phyloP scores from a whole-genome alignment of 2,888 invertebrate species.

The Drosophila greeni region DNA sequence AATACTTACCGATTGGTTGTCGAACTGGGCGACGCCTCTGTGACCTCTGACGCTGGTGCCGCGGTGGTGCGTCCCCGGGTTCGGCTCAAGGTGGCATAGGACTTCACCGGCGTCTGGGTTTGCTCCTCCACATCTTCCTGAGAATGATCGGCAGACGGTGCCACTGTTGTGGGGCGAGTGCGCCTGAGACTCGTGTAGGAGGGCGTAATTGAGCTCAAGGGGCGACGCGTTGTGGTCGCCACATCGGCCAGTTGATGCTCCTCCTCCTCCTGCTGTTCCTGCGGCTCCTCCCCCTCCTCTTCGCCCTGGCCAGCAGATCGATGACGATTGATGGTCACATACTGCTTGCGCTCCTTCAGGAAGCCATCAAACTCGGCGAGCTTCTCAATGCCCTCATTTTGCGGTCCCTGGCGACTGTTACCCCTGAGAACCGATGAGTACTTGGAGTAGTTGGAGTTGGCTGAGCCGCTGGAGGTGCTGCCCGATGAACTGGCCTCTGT shows the following conservation, averaged over 20 bases:
- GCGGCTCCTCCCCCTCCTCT: conserved; percentile 49
- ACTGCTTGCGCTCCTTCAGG: conserved; percentile 81
- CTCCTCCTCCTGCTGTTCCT: conserved; percentile 48
- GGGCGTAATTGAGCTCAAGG: conserved; percentile 77
- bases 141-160: conserved; percentile 39
- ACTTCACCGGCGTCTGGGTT: conserved; percentile 48
- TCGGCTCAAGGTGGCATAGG: conserved; percentile 71
- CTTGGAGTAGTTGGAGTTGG: conserved; percentile 72
- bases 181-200: conserved; percentile 87
- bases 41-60: conserved; percentile 15
- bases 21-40: conserved; percentile 45
- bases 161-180: conserved; percentile 81
- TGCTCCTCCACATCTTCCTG: conserved; percentile 29
- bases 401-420: conserved; percentile 82
- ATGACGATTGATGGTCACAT: conserved; percentile 84
- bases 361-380: conserved; percentile 77
- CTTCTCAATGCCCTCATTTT: conserved; percentile 80
- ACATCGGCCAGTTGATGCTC: conserved; percentile 31
- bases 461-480: conserved; percentile 18
- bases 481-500: conserved; percentile 21
- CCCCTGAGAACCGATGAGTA: conserved; percentile 82
- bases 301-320: conserved; percentile 79
- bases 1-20: conserved; percentile 67
- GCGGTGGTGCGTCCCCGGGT: conserved; percentile 59
- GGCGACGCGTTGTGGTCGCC: conserved; percentile 51